Base-by-base conservation (phyloP, 2,888 invertebrate species). In the Leistus spinibarbis region DNA sequence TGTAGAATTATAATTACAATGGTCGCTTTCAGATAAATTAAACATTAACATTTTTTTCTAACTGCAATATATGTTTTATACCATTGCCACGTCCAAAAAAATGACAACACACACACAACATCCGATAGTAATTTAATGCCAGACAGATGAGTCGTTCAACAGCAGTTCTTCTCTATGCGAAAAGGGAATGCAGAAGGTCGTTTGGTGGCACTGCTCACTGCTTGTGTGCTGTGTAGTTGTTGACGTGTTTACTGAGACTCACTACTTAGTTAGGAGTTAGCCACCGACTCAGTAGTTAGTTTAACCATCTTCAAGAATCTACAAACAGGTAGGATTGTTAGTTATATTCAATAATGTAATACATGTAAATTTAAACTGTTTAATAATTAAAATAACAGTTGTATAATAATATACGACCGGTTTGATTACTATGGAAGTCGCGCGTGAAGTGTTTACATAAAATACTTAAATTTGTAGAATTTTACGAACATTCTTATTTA, bases 101-200 rank as follows among this genome's bases (percentile, higher is more conserved):
- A 2, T 40, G 40, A 40, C 40, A 7, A 13, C 40, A 40, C 13
- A 40, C 13, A 40, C 40, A 40, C 10, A 40, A 40, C 40, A 40
- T 40, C 7, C 60, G 60, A 60, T 60, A 22, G 60, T 19, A 60
- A 60, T 60, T 60, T 60, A 19, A 19, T 3, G 19, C 60, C 72
- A 72, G 72, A 73, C 62, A 17, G 71, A 71, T 71, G 67, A 66
- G 67, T 40, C 53, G 67, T 67, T 54, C 20, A 40, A 23, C 57
- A 57, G 19, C 19, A 63, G 53, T 63, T 63, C 22, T 63, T 57
- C 20, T 64, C 64, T 24, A 23, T 60, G 73, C 73, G 56, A 73
- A 73, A 73, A 73, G 67, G 60, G 73, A 66, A 67, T 73, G 66
- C 73, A 73, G 73, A 73, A 73, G 73, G 73, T 73, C 73, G 62